Percentiles rank a stretch among this genome's conserved stretches.
phyloP scores from a whole-genome alignment of 1,140 invertebrate genomes.

The Drosophila miranda region DNA sequence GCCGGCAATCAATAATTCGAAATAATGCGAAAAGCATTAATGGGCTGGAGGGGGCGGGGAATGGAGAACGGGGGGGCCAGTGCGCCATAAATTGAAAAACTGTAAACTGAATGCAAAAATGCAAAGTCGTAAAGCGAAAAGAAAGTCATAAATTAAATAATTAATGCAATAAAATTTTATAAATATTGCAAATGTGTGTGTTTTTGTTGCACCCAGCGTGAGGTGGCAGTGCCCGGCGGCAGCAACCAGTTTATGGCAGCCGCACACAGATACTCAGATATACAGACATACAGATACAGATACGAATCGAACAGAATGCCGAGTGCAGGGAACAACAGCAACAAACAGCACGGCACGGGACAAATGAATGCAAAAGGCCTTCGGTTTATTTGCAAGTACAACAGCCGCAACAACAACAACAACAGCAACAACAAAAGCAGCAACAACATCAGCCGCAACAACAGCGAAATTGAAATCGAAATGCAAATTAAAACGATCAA shows the following conservation, averaged over 20 bases:
- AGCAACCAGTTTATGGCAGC: conserved; percentile 66
- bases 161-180: conserved; percentile 78
- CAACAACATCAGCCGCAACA: conserved; percentile 30
- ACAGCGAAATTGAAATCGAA: conserved; percentile 59
- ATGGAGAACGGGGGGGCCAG: not conserved
- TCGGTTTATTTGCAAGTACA: conserved; percentile 59
- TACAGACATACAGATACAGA: not conserved
- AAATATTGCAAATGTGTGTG: conserved; percentile 65
- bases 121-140: conserved; percentile 65
- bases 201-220: conserved; percentile 57
- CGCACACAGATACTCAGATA: conserved; percentile 26
- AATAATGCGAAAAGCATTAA: conserved; percentile 46
- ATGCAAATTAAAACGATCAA: conserved; percentile 80
- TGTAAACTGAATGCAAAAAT: conserved; percentile 48
- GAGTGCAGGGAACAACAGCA: conserved; percentile 19
- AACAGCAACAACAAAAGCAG: not conserved
- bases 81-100: conserved; percentile 24
- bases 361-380: conserved; percentile 58
- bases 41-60: not conserved
- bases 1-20: conserved; percentile 46
- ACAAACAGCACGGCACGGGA: conserved; percentile 4
- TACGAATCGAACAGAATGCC: conserved; percentile 18
- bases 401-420: conserved; percentile 39
- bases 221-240: conserved; percentile 34
- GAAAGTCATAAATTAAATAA: conserved; percentile 79